Conservation (phyloP, 2,113 vertebrate genomes). For the Eptesicus fuscus region DNA sequence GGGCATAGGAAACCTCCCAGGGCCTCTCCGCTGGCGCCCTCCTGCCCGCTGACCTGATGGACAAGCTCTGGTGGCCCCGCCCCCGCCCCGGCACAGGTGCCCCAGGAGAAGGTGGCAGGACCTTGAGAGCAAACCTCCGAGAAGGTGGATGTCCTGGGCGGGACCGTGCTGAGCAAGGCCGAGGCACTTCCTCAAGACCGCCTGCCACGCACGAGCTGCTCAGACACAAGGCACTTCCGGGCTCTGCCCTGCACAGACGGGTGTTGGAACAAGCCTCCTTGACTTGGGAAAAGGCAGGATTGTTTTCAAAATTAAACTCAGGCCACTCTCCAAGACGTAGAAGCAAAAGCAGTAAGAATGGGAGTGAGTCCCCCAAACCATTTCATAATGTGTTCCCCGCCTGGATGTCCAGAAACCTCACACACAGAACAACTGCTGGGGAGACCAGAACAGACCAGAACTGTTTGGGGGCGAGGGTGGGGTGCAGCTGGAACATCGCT, state of each 20-base stretch:
- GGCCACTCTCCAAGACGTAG: not conserved
- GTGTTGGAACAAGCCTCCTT: fast-evolving
- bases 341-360: not conserved
- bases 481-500: not conserved
- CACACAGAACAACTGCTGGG: fast-evolving
- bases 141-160: fast-evolving
- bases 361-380: not conserved
- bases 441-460: not conserved
- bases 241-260: fast-evolving
- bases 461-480: fast-evolving
- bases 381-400: fast-evolving
- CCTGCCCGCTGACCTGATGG: too few relatives aligned
- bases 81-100: too few relatives aligned
- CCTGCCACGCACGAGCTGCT: fast-evolving
- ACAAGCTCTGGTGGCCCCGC: too few relatives aligned
- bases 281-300: not conserved
- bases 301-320: not conserved
- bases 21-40: too few relatives aligned
- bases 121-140: too few relatives aligned
- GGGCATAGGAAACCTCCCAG: too few relatives aligned
- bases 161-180: fast-evolving
- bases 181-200: fast-evolving
- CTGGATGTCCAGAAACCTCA: not conserved
- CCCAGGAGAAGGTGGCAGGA: too few relatives aligned
- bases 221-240: fast-evolving